phyloP scores from a whole-genome alignment of 23 tunicate species.

The Diplosoma virens region DNA sequence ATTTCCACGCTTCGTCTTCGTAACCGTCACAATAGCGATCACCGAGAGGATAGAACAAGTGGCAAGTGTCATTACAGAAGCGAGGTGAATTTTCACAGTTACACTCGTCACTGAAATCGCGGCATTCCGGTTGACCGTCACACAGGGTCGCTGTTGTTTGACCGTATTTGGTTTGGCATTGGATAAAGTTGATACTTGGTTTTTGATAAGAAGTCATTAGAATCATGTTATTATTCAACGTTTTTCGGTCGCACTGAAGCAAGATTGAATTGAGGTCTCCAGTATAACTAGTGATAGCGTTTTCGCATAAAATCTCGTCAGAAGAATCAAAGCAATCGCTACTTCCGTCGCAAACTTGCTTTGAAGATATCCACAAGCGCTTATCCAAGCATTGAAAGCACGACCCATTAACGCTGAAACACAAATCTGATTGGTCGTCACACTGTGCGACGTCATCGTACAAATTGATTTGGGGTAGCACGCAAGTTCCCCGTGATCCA shows the following conservation, averaged over 20 bases:
- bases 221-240: too few species aligned
- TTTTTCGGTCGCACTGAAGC: too few species aligned
- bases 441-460: slow-evolving; percentile 35
- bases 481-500: not conserved
- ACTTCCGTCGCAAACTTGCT: slow-evolving; percentile 41
- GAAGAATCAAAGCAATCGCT: slow-evolving; percentile 38
- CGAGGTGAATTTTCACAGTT: not conserved
- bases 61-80: slow-evolving; percentile 31
- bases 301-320: slow-evolving; percentile 47
- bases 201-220: too few species aligned
- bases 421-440: slow-evolving; percentile 18
- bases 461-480: slow-evolving; percentile 5
- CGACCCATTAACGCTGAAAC: not conserved
- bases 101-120: slow-evolving; percentile 33
- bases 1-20: slow-evolving; percentile 22
- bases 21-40: slow-evolving; percentile 24
- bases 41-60: slow-evolving; percentile 1
- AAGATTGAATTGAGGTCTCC: too few species aligned
- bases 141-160: not conserved
- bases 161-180: not conserved
- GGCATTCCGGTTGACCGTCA: slow-evolving; percentile 29
- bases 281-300: too few species aligned
- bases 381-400: slow-evolving; percentile 45
- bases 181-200: too few species aligned
- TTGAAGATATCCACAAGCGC: not conserved